Base-by-base conservation (phyloP, 2,797 vertebrate genomes). In the Malacoctenus gilli region DNA sequence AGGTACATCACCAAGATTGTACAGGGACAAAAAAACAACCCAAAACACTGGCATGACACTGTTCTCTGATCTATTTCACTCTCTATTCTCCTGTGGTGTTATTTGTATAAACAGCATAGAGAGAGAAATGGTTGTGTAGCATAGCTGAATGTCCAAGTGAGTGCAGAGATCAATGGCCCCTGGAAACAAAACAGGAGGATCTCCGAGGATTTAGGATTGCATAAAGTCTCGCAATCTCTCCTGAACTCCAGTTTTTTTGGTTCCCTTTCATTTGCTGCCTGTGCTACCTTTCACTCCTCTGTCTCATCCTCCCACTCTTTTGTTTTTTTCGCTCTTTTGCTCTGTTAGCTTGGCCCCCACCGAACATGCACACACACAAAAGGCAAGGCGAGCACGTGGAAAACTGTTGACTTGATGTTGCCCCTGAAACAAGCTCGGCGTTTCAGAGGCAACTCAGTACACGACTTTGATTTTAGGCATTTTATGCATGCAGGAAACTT, bases 171-270 rank as follows among this genome's bases (percentile, higher is more conserved):
- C n/a, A n/a, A n/a, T n/a, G n/a, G n/a, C n/a, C n/a, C n/a, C n/a
- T n/a, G n/a, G n/a, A 56, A 35, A 6, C 0, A 53, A 68, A 58
- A 22, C 34, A 71, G 25, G 41, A 71, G 25, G 41, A 63, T 71
- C 60, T 79, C 50, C 36, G 65, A 72, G 53, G 64, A 77, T 47
- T 61, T 15, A 9, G 36, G 43, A 78, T 71, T 60, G 69, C 47
- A 76, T 35, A 16, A 15, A 1, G 25, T 46, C 19, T 43, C 18
- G 3, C 31, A 55, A 41, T 14, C 25, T 32, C n/a, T 7, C 8
- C 30, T 18, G 14, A 22, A 28, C 25, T 15, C 19, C 12, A 31
- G 59, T 58, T 60, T 59, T 12, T 63, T 69, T 75, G 53, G 15
- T 59, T 64, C 49, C 39, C 30, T 20, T 49, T 60, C 2, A 1